A percentile compares a stretch with the other conserved stretches of the same genome.
Evolutionary conservation across 2,888 invertebrate species (phyloP).

Genomic region (Subacronicta megacephala): DNA sequence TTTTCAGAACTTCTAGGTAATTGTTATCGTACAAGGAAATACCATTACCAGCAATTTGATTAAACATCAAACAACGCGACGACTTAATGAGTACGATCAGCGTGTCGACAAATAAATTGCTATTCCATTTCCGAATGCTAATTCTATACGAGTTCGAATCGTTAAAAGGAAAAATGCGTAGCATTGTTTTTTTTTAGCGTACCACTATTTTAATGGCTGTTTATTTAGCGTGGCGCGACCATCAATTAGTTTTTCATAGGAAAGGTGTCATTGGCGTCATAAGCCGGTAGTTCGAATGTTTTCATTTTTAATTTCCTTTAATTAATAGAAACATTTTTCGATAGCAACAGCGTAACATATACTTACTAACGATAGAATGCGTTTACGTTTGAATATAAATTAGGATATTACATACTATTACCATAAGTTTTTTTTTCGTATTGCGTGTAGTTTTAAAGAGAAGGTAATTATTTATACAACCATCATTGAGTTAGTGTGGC

Average conservation of each 20-base stretch:
- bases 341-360: slow-evolving; percentile 6
- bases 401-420: background rate
- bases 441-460: too few species aligned
- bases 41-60: slow-evolving; percentile 21
- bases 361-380: too few species aligned
- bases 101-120: slow-evolving; percentile 33
- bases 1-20: slow-evolving; percentile 17
- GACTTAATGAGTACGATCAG: too few species aligned
- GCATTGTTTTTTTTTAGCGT: slow-evolving; percentile 53
- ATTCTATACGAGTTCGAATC: slow-evolving; percentile 36
- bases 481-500: too few species aligned
- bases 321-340: slow-evolving; percentile 16
- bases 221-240: slow-evolving; percentile 64
- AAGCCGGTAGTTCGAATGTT: slow-evolving; percentile 36
- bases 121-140: slow-evolving; percentile 55
- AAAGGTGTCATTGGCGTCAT: slow-evolving; percentile 26
- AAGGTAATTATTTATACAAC: too few species aligned
- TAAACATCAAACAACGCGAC: slow-evolving; percentile 25
- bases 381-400: slow-evolving; percentile 10
- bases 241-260: slow-evolving; percentile 63
- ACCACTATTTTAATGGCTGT: slow-evolving; percentile 57
- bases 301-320: slow-evolving; percentile 26
- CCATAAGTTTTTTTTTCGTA: too few species aligned
- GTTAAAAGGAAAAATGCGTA: slow-evolving; percentile 62
- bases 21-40: slow-evolving; percentile 11